Percentiles rank a stretch among this genome's conserved stretches.
phyloP scores from a whole-genome alignment of 2,113 vertebrate genomes.

The Formicarius rufipectus region DNA sequence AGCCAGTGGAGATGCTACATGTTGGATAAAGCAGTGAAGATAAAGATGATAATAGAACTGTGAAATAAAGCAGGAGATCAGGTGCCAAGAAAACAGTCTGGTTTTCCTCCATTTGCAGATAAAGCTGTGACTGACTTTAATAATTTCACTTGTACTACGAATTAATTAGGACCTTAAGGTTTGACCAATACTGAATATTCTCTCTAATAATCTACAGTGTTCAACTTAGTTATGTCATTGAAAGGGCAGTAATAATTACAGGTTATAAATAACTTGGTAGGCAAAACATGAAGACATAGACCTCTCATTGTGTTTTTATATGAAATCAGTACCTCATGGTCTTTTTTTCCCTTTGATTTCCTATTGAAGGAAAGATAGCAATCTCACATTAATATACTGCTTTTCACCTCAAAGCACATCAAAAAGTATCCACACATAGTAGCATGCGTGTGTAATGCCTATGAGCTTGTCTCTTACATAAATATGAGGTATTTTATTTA shows the following conservation, averaged over 20 bases:
- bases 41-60: neutral
- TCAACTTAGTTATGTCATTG: neutral
- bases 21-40: neutral
- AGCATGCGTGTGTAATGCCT: neutral
- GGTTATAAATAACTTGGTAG: conserved; percentile 34
- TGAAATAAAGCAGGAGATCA: conserved; percentile 20
- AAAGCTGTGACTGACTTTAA: neutral
- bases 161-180: conserved; percentile 6
- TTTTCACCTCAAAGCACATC: conserved; percentile 8
- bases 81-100: neutral
- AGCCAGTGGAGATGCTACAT: neutral
- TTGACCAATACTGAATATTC: conserved; percentile 6
- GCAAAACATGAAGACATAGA: neutral
- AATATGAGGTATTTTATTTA: neutral
- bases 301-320: neutral
- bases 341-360: conserved; percentile 3
- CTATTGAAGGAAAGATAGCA: conserved; percentile 11
- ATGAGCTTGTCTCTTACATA: neutral
- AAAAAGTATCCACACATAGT: neutral
- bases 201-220: neutral
- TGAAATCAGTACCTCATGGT: conserved; percentile 13
- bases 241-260: neutral
- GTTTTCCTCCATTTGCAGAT: neutral
- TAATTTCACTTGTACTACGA: neutral
- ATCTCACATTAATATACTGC: conserved; percentile 25